Conservation (phyloP, 2,888 invertebrate genomes). For the Tiliacea aurago region DNA sequence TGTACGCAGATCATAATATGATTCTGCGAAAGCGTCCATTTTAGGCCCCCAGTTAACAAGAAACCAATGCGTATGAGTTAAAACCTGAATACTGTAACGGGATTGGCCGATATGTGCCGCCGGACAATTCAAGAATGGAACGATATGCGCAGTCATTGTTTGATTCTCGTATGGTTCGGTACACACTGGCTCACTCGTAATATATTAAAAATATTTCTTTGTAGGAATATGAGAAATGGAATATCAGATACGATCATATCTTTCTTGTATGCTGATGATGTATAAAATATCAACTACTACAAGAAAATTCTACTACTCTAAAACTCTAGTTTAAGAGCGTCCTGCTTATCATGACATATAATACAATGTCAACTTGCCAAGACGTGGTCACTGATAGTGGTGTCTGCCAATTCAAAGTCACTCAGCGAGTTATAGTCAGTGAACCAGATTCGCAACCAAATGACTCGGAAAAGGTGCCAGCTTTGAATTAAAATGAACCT, state of each 20-base stretch:
- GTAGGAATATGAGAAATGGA: neutral
- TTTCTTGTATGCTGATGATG: neutral
- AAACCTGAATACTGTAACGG: constrained; percentile 71
- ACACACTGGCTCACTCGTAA: constrained; percentile 50
- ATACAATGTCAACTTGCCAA: too few relatives aligned
- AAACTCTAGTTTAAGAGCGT: too few relatives aligned
- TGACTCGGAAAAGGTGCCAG: neutral
- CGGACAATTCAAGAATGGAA: constrained; percentile 68
- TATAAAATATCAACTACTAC: neutral
- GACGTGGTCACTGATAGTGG: too few relatives aligned
- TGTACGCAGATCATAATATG: too few relatives aligned
- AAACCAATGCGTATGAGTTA: constrained; percentile 59
- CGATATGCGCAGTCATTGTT: constrained; percentile 68
- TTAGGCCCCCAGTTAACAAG: constrained; percentile 55
- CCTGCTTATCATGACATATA: too few relatives aligned
- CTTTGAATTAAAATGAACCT: too few relatives aligned
- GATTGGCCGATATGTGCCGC: constrained; percentile 70
- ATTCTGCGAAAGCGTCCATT: too few relatives aligned
- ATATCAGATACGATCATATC: too few relatives aligned
- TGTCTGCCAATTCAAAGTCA: too few relatives aligned
- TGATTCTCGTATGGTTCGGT: constrained; percentile 64
- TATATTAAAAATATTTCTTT: neutral
- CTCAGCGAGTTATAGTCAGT: too few relatives aligned
- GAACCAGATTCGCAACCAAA: neutral
- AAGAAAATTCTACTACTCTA: neutral